Evolutionary conservation across 1,140 invertebrate species (phyloP).

Genomic region (Drosophila jambulina): DNA sequence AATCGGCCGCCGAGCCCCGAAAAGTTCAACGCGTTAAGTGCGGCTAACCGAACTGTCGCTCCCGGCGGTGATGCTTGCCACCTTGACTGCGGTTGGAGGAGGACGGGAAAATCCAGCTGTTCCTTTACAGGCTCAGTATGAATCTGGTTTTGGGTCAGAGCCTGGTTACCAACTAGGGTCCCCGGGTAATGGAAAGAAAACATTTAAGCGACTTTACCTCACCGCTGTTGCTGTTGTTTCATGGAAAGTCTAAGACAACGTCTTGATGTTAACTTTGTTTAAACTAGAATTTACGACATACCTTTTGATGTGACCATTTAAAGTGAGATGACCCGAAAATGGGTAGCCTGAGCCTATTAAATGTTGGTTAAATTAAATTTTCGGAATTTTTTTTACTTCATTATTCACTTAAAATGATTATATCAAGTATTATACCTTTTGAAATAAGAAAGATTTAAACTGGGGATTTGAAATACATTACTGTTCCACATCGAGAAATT

Average conservation of each 20-base stretch:
- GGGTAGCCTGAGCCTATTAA: not conserved
- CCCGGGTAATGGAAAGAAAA: constrained; percentile 33
- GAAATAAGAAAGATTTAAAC: not conserved
- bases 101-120: not conserved
- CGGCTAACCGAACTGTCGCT: constrained; percentile 60
- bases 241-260: not conserved
- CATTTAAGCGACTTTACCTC: constrained; percentile 2
- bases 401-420: not conserved
- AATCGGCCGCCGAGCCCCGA: constrained; percentile 34
- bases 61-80: constrained; percentile 25
- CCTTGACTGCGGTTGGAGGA: constrained; percentile 56
- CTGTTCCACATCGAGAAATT: not conserved
- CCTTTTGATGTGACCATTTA: not conserved
- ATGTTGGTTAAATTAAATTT: not conserved
- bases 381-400: not conserved
- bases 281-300: too few relatives aligned
- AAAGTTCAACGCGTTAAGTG: constrained; percentile 31
- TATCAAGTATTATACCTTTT: too few relatives aligned
- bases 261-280: not conserved
- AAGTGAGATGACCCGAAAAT: not conserved
- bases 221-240: too few relatives aligned
- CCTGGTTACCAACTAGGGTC: not conserved
- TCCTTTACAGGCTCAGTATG: not conserved
- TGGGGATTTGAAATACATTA: constrained; percentile 5
- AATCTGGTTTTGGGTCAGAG: constrained; percentile 1